Conservation (phyloP, 2,797 vertebrate genomes). For the Enoplosus armatus region DNA sequence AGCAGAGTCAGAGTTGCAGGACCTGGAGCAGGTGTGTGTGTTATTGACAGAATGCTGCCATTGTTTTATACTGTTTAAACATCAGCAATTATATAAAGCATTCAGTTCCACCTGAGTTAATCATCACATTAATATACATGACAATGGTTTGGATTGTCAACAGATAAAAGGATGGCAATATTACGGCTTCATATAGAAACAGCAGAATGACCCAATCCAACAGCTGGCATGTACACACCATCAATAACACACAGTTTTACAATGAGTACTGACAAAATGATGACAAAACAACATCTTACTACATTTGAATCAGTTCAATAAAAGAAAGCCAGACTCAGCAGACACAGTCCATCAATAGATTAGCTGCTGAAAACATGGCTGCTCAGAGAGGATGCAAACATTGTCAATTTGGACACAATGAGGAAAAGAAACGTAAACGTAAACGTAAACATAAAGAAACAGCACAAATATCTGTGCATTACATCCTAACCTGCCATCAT, state of each 20-base stretch:
- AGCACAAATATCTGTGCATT: conserved; percentile 19
- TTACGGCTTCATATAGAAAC: conserved; percentile 6
- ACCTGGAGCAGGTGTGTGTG: neutral
- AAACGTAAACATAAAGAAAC: conserved; percentile 28
- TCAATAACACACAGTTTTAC: neutral
- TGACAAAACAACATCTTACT: neutral
- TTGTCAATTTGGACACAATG: conserved; percentile 17
- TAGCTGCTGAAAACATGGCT: conserved; percentile 23
- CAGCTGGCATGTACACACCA: conserved; percentile 12
- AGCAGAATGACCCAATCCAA: conserved; percentile 15
- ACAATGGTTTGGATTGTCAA: too few species aligned
- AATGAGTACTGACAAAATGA: neutral
- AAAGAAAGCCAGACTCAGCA: neutral
- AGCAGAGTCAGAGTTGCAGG: neutral
- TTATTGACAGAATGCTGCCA: neutral
- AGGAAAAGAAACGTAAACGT: too few species aligned
- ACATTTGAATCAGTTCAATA: neutral
- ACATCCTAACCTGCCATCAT: conserved; percentile 5
- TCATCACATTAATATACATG: neutral
- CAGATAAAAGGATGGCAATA: conserved; percentile 9
- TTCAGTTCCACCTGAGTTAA: neutral
- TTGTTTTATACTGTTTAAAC: neutral
- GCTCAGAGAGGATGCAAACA: conserved; percentile 13
- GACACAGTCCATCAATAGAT: neutral
- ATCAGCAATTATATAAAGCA: neutral